Evolutionary conservation across 1,140 invertebrate species (phyloP).

Genomic region (Drosophila prosaltans): DNA sequence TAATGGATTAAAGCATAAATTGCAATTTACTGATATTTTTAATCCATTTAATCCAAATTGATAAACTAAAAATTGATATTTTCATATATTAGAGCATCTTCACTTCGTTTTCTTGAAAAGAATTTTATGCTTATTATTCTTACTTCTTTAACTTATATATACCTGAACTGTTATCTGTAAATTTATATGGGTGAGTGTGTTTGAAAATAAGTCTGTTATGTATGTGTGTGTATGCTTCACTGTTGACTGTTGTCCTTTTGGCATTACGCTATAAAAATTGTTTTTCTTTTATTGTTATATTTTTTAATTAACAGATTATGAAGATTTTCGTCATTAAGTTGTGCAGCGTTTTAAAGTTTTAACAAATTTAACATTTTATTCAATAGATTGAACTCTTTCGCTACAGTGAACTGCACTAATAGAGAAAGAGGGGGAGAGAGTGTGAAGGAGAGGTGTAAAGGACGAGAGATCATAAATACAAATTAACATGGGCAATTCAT

Average conservation of each 20-base stretch:
- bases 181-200: neutral
- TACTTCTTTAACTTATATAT: neutral
- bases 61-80: too few relatives aligned
- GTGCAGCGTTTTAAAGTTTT: conserved; percentile 4
- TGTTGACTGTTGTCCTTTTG: conserved; percentile 52
- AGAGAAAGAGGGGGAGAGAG: neutral
- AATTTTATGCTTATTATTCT: neutral
- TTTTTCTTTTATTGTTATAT: conserved; percentile 56
- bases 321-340: conserved; percentile 46
- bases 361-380: conserved; percentile 10
- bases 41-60: too few relatives aligned
- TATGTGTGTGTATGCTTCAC: conserved; percentile 25
- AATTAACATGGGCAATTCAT: conserved; percentile 70
- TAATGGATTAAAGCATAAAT: too few relatives aligned
- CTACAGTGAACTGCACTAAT: neutral
- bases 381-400: conserved; percentile 44
- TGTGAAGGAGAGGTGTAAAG: neutral
- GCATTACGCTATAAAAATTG: conserved; percentile 51
- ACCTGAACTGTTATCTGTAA: neutral
- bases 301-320: conserved; percentile 73
- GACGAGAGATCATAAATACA: conserved; percentile 57
- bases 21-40: too few relatives aligned
- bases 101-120: neutral
- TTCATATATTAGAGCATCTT: neutral
- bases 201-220: neutral